phyloP scores from a whole-genome alignment of 2,888 invertebrate species.

The Steromphala cineraria region DNA sequence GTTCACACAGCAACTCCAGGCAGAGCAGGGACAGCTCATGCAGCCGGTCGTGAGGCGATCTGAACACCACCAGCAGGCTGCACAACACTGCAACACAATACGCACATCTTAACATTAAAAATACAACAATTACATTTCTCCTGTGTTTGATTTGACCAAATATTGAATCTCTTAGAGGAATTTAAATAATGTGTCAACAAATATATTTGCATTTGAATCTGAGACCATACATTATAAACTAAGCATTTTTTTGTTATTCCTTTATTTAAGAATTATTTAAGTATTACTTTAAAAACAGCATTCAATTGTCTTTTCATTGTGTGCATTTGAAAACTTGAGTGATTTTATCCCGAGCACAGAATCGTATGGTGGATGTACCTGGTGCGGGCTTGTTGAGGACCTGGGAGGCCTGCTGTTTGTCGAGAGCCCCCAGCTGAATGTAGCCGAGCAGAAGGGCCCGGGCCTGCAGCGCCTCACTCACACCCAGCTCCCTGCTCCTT shows the following conservation, averaged over 20 bases:
- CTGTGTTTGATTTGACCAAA: no score
- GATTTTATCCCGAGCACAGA: background rate
- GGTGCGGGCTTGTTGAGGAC: slow-evolving; percentile 32
- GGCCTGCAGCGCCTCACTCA: slow-evolving; percentile 49
- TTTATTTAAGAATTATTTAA: no score
- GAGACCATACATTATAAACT: no score
- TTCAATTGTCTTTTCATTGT: background rate
- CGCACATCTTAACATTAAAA: no score
- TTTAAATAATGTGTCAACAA: no score
- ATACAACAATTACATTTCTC: no score
- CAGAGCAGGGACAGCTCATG: slow-evolving; percentile 80
- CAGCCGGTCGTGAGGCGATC: slow-evolving; percentile 78
- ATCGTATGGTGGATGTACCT: slow-evolving; percentile 27
- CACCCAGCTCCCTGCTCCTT: slow-evolving; percentile 30
- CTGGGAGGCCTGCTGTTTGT: background rate
- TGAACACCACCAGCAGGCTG: slow-evolving; percentile 79
- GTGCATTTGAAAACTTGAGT: no score
- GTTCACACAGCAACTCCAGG: slow-evolving; percentile 67
- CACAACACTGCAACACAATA: slow-evolving; percentile 73
- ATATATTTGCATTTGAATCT: no score
- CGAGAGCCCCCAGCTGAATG: slow-evolving; percentile 35
- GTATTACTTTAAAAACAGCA: background rate
- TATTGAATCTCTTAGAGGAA: no score
- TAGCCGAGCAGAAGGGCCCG: slow-evolving; percentile 52
- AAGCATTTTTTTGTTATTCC: no score